phyloP scores from a whole-genome alignment of 1,140 invertebrate species.

The Zophobas morio region DNA sequence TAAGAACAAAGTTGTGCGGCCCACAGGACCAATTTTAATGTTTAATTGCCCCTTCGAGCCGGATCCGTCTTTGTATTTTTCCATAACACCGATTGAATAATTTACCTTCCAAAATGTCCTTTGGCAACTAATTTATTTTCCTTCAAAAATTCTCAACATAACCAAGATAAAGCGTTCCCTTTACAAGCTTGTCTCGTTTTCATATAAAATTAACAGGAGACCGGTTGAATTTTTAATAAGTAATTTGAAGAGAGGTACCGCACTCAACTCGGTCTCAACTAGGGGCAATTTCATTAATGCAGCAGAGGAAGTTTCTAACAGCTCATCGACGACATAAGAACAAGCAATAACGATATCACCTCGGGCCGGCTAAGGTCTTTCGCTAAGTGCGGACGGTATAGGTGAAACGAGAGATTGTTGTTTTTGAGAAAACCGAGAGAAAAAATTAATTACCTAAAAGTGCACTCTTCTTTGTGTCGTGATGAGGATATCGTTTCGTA shows the following conservation, averaged over 20 bases:
- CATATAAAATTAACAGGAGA: conserved; percentile 31
- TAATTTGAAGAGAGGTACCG: conserved; percentile 25
- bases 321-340: conserved; percentile 38
- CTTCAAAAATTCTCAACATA: not conserved
- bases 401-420: not conserved
- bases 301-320: conserved; percentile 39
- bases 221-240: conserved; percentile 34
- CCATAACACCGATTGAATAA: not conserved
- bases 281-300: conserved; percentile 41
- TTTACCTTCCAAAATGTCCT: not conserved
- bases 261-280: conserved; percentile 19
- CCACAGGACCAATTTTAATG: too few relatives aligned
- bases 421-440: not conserved
- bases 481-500: conserved; percentile 6
- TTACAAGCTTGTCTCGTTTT: conserved; percentile 27
- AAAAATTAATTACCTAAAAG: conserved; percentile 10
- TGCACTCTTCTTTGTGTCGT: not conserved
- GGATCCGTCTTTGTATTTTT: too few relatives aligned
- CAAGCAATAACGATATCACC: conserved; percentile 39
- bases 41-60: too few relatives aligned
- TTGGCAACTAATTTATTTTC: not conserved
- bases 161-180: conserved; percentile 22
- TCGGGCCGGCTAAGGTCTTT: conserved; percentile 1
- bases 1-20: too few relatives aligned
- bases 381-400: not conserved